Evolutionary conservation across 2,888 invertebrate genomes (phyloP).

Genomic region (Zelleria hepariella): DNA sequence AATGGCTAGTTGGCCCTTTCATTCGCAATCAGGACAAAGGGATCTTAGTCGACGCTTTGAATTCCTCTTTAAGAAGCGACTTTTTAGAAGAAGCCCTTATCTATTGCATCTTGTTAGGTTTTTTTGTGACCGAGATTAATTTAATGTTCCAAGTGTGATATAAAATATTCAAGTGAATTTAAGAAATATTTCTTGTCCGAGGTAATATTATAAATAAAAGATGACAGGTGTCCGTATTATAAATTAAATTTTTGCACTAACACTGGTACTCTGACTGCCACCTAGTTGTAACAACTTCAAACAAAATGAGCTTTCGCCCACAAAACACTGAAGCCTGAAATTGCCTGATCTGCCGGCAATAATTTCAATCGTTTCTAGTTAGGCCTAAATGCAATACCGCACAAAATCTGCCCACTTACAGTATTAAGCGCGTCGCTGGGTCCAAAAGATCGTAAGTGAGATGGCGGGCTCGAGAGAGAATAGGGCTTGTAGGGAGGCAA

Average conservation of each 20-base stretch:
- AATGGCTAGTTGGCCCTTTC: constrained; percentile 22
- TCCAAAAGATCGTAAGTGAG: constrained; percentile 35
- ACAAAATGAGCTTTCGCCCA: not conserved
- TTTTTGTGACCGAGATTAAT: constrained; percentile 3
- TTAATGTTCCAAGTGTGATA: too few species aligned
- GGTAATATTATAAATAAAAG: not conserved
- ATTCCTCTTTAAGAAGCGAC: constrained; percentile 8
- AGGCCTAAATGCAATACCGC: constrained; percentile 64
- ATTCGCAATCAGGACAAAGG: constrained; percentile 5
- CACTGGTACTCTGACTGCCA: too few species aligned
- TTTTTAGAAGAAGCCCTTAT: constrained; percentile 6
- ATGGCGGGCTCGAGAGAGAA: constrained; percentile 37
- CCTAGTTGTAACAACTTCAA: too few species aligned
- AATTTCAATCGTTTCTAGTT: constrained; percentile 52
- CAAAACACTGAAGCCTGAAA: not conserved
- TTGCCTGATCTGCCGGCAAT: constrained; percentile 16
- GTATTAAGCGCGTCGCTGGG: constrained; percentile 45
- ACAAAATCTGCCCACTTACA: constrained; percentile 69
- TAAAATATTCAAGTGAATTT: too few species aligned
- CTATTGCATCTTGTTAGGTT: constrained; percentile 4
- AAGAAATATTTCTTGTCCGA: too few species aligned
- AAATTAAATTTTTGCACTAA: not conserved
- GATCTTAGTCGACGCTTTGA: not conserved
- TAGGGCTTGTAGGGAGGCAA: constrained; percentile 45
- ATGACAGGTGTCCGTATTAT: not conserved